Conservation (phyloP, 2,888 invertebrate genomes). For the Orchestes rusci region DNA sequence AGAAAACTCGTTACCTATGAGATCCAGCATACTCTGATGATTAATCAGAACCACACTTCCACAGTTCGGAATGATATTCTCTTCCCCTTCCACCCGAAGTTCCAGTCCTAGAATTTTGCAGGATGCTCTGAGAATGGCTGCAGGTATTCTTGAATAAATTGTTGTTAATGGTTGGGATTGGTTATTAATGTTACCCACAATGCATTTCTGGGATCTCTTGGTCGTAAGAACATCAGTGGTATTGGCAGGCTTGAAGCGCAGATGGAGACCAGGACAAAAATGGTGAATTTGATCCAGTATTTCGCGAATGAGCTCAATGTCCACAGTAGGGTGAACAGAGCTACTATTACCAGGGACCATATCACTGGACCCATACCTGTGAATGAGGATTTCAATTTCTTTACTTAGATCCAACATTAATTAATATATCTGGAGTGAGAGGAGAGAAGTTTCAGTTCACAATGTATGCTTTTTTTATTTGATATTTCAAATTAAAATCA, state of each 20-base stretch:
- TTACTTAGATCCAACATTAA: too few relatives aligned
- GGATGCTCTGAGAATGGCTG: conserved; percentile 54
- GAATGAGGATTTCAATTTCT: too few relatives aligned
- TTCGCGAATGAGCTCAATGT: conserved; percentile 55
- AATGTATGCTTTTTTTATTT: too few relatives aligned
- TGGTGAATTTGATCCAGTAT: conserved; percentile 63
- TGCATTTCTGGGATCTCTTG: conserved; percentile 68
- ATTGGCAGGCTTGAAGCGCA: conserved; percentile 56
- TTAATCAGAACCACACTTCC: conserved; percentile 80
- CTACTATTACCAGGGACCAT: conserved; percentile 23
- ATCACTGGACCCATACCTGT: conserved; percentile 28
- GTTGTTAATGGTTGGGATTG: not conserved
- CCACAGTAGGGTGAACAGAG: conserved; percentile 39
- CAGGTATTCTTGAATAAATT: conserved; percentile 54
- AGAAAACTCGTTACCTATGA: too few relatives aligned
- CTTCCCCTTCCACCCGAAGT: conserved; percentile 65
- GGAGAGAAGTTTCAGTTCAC: too few relatives aligned
- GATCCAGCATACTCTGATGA: conserved; percentile 83
- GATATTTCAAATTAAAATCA: too few relatives aligned
- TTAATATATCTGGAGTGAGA: too few relatives aligned
- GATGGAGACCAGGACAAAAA: conserved; percentile 57
- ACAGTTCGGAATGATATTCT: conserved; percentile 65
- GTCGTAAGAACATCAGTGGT: conserved; percentile 67
- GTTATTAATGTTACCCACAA: conserved; percentile 57
- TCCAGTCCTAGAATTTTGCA: conserved; percentile 55